Evolutionary conservation across 2,113 vertebrate species (phyloP).

Genomic region (Macrotus californicus): DNA sequence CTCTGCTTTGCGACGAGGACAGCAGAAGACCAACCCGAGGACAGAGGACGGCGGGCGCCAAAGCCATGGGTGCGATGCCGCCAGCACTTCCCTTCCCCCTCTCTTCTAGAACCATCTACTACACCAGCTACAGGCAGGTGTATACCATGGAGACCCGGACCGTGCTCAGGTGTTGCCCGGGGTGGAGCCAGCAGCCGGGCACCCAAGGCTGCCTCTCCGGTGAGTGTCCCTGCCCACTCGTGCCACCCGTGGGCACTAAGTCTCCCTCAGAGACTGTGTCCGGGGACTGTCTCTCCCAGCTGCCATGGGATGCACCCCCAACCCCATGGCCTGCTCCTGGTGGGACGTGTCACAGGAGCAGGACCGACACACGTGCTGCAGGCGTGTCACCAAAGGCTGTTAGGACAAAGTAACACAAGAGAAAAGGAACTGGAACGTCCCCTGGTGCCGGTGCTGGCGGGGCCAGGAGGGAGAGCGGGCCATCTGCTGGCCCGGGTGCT

Average conservation of each 20-base stretch:
- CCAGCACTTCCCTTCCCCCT: neutral
- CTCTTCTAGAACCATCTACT: conserved; percentile 85
- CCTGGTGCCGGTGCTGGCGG: neutral
- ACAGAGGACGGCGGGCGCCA: fast-evolving
- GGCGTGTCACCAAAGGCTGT: neutral
- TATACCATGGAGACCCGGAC: conserved; percentile 82
- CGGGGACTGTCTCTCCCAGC: neutral
- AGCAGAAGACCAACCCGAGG: fast-evolving
- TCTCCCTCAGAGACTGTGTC: neutral
- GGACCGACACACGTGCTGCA: too few species aligned
- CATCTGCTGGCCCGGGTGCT: fast-evolving
- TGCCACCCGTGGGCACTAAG: fast-evolving
- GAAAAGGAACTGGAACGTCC: neutral
- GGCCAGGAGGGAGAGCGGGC: neutral
- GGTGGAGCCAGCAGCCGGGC: conserved; percentile 87
- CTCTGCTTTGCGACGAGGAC: neutral
- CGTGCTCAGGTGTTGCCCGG: conserved; percentile 86
- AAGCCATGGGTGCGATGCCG: fast-evolving
- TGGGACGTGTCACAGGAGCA: fast-evolving
- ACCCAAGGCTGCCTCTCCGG: conserved; percentile 88
- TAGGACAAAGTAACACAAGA: fast-evolving
- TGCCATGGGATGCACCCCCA: neutral
- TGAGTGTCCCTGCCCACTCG: conserved; percentile 77
- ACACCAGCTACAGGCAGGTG: conserved; percentile 85
- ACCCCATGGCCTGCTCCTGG: fast-evolving